A percentile compares a stretch with the other conserved stretches of the same genome.
phyloP scores from a whole-genome alignment of 2,797 vertebrate genomes.

The Sebastiscus tertius region DNA sequence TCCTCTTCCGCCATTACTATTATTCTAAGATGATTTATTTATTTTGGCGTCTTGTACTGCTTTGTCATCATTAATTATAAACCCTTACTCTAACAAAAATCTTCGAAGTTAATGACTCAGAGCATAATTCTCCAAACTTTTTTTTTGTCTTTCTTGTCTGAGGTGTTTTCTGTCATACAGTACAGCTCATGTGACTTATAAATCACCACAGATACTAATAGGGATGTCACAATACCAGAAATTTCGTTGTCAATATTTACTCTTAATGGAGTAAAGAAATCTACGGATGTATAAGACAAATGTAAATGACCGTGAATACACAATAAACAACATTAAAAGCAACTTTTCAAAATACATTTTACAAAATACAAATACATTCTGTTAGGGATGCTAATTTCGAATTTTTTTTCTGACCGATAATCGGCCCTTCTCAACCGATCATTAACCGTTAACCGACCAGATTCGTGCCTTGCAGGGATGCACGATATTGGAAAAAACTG shows the following conservation, averaged over 20 bases:
- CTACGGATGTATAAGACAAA: not conserved
- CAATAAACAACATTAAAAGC: not conserved
- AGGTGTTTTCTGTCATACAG: not conserved
- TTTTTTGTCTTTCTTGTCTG: not conserved
- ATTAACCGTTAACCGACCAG: not conserved
- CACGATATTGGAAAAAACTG: not conserved
- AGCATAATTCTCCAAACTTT: not conserved
- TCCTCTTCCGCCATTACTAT: not conserved
- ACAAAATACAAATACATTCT: not conserved
- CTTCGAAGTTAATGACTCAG: not conserved
- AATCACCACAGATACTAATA: not conserved
- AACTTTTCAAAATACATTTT: not conserved
- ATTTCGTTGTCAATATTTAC: not conserved
- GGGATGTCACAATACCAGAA: not conserved
- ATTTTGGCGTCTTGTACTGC: not conserved
- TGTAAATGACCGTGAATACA: not conserved
- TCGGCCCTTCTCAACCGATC: not conserved
- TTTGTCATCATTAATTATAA: conserved; percentile 8
- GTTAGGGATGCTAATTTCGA: not conserved
- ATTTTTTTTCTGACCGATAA: not conserved
- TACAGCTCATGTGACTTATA: not conserved
- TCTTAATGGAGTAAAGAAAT: not conserved
- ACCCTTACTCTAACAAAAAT: not conserved
- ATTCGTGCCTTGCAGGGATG: not conserved
- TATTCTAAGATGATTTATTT: conserved; percentile 20